Percentiles rank a stretch among this genome's conserved stretches.
Evolutionary conservation across 2,797 vertebrate species (phyloP).

Genomic region (Pempheris klunzingeri): DNA sequence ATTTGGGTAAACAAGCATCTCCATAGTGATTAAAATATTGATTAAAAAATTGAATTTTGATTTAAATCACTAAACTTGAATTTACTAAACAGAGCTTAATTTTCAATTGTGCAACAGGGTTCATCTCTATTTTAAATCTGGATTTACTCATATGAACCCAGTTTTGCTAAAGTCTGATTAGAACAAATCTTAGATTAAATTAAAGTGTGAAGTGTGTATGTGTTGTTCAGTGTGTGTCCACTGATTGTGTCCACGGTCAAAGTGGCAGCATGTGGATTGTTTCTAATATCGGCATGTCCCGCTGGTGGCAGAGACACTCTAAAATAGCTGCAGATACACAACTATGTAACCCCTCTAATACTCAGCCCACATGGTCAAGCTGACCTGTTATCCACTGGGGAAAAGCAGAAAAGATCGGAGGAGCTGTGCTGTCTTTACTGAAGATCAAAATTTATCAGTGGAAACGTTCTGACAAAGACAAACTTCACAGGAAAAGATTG

Average conservation of each 20-base stretch:
- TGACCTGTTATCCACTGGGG: constrained; percentile 15
- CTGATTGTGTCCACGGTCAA: constrained; percentile 33
- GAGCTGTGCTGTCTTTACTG: not conserved
- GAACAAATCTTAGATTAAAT: no score
- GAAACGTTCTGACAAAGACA: constrained; percentile 14
- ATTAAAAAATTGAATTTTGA: no score
- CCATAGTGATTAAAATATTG: no score
- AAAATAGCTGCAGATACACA: constrained; percentile 54
- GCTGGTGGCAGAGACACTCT: constrained; percentile 3
- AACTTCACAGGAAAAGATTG: not conserved
- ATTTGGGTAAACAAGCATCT: no score
- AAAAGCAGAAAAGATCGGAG: constrained; percentile 23
- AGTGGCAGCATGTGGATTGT: constrained; percentile 40
- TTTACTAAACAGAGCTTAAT: no score
- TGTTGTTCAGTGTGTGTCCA: constrained; percentile 13
- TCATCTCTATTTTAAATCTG: no score
- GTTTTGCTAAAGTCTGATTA: no score
- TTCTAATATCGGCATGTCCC: constrained; percentile 48
- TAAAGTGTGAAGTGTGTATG: constrained; percentile 12
- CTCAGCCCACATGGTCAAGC: constrained; percentile 2
- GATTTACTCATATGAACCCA: no score
- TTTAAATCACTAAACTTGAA: no score
- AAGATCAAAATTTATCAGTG: not conserved
- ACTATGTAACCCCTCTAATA: constrained; percentile 29
- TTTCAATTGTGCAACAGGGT: no score